phyloP scores from a whole-genome alignment of 2,113 vertebrate species.

The Pardalotus punctatus region DNA sequence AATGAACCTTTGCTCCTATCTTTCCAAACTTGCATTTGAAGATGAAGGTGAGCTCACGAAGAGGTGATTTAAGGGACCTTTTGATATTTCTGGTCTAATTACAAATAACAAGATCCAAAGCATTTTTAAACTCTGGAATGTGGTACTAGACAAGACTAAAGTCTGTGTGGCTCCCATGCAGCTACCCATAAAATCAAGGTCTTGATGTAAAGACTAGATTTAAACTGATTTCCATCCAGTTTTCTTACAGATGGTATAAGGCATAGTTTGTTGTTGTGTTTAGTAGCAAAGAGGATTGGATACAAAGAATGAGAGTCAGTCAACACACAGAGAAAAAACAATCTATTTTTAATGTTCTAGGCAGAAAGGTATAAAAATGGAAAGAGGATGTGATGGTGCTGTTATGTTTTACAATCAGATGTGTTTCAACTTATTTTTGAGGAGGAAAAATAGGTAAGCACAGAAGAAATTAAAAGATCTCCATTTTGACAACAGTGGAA shows the following conservation, averaged over 20 bases:
- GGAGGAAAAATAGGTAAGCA: not conserved
- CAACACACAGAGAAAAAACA: not conserved
- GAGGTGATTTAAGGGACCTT: not conserved
- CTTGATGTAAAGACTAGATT: not conserved
- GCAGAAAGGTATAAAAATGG: not conserved
- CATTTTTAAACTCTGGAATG: not conserved
- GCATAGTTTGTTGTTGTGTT: not conserved
- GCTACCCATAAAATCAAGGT: not conserved
- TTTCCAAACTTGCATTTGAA: not conserved
- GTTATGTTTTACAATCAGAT: not conserved
- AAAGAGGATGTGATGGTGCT: not conserved
- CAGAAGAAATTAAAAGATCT: not conserved
- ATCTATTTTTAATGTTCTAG: not conserved
- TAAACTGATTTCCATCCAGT: not conserved
- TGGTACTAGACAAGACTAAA: not conserved
- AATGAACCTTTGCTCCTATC: not conserved
- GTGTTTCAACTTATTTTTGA: not conserved
- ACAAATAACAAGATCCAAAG: not conserved
- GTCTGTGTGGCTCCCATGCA: not conserved
- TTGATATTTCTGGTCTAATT: not conserved
- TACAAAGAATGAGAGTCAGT: not conserved
- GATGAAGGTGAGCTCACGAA: not conserved
- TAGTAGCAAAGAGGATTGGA: not conserved
- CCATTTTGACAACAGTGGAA: not conserved
- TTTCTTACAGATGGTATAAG: not conserved